Conservation (phyloP, 2,888 invertebrate species). For the Meteorus cinctellus region DNA sequence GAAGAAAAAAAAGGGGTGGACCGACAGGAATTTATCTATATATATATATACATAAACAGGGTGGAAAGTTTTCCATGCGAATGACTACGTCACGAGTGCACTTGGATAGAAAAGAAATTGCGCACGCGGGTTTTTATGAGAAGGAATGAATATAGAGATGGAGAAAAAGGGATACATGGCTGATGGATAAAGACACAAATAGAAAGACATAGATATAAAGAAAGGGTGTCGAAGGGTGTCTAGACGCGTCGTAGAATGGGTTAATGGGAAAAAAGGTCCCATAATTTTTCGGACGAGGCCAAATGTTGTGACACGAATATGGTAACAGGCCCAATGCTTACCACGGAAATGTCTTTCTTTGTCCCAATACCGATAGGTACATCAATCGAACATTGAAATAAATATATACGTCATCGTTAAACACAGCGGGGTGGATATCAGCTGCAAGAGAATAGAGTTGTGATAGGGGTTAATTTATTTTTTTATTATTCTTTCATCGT, state of each 20-base stretch:
- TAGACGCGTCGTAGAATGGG: constrained; percentile 54
- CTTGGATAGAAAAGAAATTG: constrained; percentile 30
- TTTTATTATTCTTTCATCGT: neutral
- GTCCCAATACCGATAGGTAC: constrained; percentile 20
- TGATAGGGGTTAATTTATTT: constrained; percentile 8
- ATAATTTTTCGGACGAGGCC: constrained; percentile 64
- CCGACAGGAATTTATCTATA: neutral
- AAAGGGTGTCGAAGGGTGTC: constrained; percentile 44
- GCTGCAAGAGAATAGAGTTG: neutral
- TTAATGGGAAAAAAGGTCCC: constrained; percentile 54
- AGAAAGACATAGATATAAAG: constrained; percentile 17
- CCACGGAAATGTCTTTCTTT: constrained; percentile 43
- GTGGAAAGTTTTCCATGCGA: constrained; percentile 41
- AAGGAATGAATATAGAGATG: constrained; percentile 23
- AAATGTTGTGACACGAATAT: constrained; percentile 71
- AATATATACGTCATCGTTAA: constrained; percentile 11
- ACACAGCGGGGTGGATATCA: constrained; percentile 30
- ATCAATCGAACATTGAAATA: constrained; percentile 12
- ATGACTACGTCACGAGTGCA: constrained; percentile 30
- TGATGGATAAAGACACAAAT: neutral
- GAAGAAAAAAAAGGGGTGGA: constrained; percentile 19
- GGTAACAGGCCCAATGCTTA: constrained; percentile 40
- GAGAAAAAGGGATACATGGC: neutral
- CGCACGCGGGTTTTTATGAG: constrained; percentile 15
- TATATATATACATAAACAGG: constrained; percentile 14